Percentiles rank a stretch among this genome's conserved stretches.
These are phyloP conservation scores for Tinea semifulvella DNA, from an alignment of 2,888 invertebrate species.

Conservation along the genomic window DNA sequence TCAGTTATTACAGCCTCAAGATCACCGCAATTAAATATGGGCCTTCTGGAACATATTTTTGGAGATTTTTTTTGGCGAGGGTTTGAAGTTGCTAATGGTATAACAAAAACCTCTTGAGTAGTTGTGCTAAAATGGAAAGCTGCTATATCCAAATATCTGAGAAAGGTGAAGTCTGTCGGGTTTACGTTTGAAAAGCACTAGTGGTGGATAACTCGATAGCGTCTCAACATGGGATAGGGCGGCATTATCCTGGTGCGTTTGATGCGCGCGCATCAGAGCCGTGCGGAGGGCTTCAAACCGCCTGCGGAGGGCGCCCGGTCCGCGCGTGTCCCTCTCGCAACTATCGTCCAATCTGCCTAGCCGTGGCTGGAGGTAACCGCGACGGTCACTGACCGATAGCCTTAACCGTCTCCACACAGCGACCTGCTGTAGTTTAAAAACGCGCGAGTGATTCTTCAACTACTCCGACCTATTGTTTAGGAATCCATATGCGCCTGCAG, in stretches of 20 bases:
- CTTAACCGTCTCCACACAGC: background rate
- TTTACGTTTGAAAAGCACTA: constrained; percentile 29
- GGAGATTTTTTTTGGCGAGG: too few relatives aligned
- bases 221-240: constrained; percentile 52
- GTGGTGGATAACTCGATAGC: constrained; percentile 57
- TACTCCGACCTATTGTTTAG: background rate
- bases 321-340: constrained; percentile 41
- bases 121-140: too few relatives aligned
- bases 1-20: too few relatives aligned
- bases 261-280: constrained; percentile 60
- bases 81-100: too few relatives aligned
- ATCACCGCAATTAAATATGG: too few relatives aligned
- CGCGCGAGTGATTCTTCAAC: background rate
- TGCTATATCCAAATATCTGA: background rate
- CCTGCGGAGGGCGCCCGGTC: constrained; percentile 56
- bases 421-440: constrained; percentile 2
- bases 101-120: too few relatives aligned
- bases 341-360: constrained; percentile 40
- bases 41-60: too few relatives aligned
- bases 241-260: constrained; percentile 48
- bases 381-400: constrained; percentile 55
- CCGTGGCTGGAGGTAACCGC: constrained; percentile 40
- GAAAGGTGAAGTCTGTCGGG: constrained; percentile 14
- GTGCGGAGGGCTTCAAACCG: constrained; percentile 61
- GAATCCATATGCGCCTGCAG: constrained; percentile 11